Evolutionary conservation across 2,888 invertebrate species (phyloP), one percentile per base, ranked within the genome.

Genomic region (Mayetiola destructor): DNA sequence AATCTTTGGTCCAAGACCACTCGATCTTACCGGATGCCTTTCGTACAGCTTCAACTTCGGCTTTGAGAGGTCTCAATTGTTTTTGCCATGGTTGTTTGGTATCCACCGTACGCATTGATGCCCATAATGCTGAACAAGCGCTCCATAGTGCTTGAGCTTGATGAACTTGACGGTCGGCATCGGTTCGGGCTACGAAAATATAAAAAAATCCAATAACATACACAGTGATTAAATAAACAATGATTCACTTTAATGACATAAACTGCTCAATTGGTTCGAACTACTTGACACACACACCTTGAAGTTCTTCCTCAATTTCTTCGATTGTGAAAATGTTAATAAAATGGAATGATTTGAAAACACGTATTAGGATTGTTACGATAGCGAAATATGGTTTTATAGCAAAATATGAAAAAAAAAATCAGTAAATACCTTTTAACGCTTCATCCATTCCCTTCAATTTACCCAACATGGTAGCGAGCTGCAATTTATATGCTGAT

Each of bases 61-160:
- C 74, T 59, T 76, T 75, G 30, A 85, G 69, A 1, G 85, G 79
- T 68, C 80, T 72, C 69, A 81, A 69, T 65, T 80, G 74, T 64
- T 79, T 71, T 62, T 72, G 75, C 73, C 77, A 76, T 54, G 77
- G 70, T 35, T 74, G 68, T 52, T 78, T 79, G 0, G 77, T 75
- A 57, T 80, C 75, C 10, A 82, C 80, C 18, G 76, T 74, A 59
- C 82, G 78, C 6, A 94, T 80, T 21, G 88, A 84, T 2, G 86
- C 80, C 66, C 85, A 80, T 36, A 96, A 75, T 2, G 91, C 83
- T 66, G 94, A 91, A 65, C 91, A 93, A 1, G 96, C 91, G 61
- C 91, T 83, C 96, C 96, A 96, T 62, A 96, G 76, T 29, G 89
- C 81, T 71, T 94, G 93, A 0, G 93, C 86, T 61, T 85, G 81